Base-by-base conservation (phyloP, 1,140 invertebrate genomes). In the Zeugodacus cucurbitae region DNA sequence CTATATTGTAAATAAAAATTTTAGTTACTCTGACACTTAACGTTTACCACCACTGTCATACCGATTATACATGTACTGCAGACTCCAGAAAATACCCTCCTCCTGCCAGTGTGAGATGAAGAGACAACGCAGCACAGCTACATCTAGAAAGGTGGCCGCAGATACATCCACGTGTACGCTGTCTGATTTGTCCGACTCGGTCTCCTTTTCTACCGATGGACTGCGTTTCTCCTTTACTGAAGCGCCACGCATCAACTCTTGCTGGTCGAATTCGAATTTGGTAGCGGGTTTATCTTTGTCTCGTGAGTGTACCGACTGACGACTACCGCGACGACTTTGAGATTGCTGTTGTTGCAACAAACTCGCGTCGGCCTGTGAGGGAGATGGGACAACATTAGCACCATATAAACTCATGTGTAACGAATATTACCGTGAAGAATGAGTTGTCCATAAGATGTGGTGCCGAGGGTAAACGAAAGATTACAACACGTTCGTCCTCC, bases 81-180 rank as follows among this genome's bases (percentile, higher is more conserved):
- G 93, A 41, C 98, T 98, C 99, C 99, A 99, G 94, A 97, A 98
- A 41, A 99, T 96, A 2, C 99, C 99, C 94, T 99, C 98, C 93
- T 99, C 98, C 91, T 97, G 96, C 99, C 99, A 99, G 91, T 99
- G 98, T 0, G 97, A 96, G 88, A 99, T 97, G 93, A 99, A 99
- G n/a, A 99, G 95, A 94, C 98, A 99, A 86, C 98, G 95, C 34
- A 99, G 93, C 7, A 99, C 98, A 20, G 98, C 98, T 17, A 99
- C 97, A 94, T 99, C 99, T 37, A 99, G 93, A 92, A 98, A 99
- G 57, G 98, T 99, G 1, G 99, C 98, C 34, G 97, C 96, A n/a
- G 96, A 95, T 3, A 97, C 95, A 94, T 98, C 96, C 34, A 93
- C 91, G 70, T 91, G 91, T 20, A 90, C 86, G 54, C 91, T 91